Percentiles rank a stretch among this genome's conserved stretches.
phyloP scores from a whole-genome alignment of 2,888 invertebrate species.

The Anoncus sp. region DNA sequence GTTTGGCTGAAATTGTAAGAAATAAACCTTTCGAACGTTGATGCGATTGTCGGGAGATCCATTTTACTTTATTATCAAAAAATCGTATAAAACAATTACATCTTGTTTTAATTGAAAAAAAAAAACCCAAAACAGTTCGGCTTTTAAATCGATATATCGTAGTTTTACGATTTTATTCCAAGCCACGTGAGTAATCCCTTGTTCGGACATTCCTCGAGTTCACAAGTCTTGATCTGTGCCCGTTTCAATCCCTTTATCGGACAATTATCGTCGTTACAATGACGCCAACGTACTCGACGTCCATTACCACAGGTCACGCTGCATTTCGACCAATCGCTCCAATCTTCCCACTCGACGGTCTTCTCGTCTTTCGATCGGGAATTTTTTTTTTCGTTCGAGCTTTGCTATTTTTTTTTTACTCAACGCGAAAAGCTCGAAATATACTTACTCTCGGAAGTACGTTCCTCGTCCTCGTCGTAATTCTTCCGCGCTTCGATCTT shows the following conservation, averaged over 20 bases:
- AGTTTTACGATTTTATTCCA: slow-evolving; percentile 33
- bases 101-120: not conserved
- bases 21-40: too few relatives aligned
- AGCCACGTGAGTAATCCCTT: slow-evolving; percentile 72
- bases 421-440: not conserved
- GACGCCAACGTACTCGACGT: slow-evolving; percentile 74
- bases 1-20: too few relatives aligned
- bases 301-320: slow-evolving; percentile 74
- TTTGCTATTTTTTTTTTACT: not conserved
- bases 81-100: not conserved
- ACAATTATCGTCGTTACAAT: slow-evolving; percentile 68
- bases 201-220: slow-evolving; percentile 63
- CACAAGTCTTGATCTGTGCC: slow-evolving; percentile 72
- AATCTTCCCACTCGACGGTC: slow-evolving; percentile 71
- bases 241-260: slow-evolving; percentile 68
- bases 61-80: not conserved
- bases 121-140: not conserved
- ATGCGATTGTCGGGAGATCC: not conserved
- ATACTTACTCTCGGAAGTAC: slow-evolving; percentile 9
- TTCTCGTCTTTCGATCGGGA: slow-evolving; percentile 7
- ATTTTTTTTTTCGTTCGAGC: not conserved
- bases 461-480: not conserved
- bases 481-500: slow-evolving; percentile 18
- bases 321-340: slow-evolving; percentile 66
- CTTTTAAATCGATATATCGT: not conserved